Evolutionary conservation across 2,888 invertebrate species (phyloP), one percentile per base, ranked within the genome.

Genomic region (Drosophila longiperda): DNA sequence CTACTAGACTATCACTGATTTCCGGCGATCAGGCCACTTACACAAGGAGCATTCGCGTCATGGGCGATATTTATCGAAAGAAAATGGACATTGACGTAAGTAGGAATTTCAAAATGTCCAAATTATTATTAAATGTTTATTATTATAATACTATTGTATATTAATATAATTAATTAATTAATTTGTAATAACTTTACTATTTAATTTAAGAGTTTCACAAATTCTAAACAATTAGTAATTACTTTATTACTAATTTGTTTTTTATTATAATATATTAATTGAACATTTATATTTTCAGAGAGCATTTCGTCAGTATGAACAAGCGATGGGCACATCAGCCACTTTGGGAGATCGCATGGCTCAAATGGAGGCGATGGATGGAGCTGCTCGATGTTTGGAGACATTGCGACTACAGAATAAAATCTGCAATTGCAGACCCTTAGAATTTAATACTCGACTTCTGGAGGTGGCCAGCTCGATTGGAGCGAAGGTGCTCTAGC

Each of bases 331-430:
- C 0, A 96, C 97, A 0, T 96, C 97, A 0, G 95, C 95, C 42
- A 95, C 96, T 0, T 94, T 97, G 83, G 97, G 97, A 1, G 97
- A 97, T 92, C 94, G 97, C 0, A 95, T 97, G 73, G 96, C 97
- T 11, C 97, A 97, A 91, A 97, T 97, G 97, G 97, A 97, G 87
- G 97, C 97, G 0, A 97, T 97, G 97, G 97, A 97, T 85, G 97
- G 97, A 1, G 97, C 96, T 0, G 97, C 97, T 0, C 94, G 97
- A 53, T 97, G 97, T 84, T 93, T 97, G 42, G 97, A 97, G 89
- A 96, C 96, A 0, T 92, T 97, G 36, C 93, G 97, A 23, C 80
- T 93, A 29, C 93, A 97, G 89, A 96, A 96, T 88, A 96, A 97
- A 91, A 97, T 97, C 87, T 97, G 97, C 93, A 97, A 97, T 93